Percentiles rank a stretch among this genome's conserved stretches.
These are phyloP conservation scores for Eupithecia inturbata DNA, from an alignment of 2,888 invertebrate genomes.

Conservation along the genomic window DNA sequence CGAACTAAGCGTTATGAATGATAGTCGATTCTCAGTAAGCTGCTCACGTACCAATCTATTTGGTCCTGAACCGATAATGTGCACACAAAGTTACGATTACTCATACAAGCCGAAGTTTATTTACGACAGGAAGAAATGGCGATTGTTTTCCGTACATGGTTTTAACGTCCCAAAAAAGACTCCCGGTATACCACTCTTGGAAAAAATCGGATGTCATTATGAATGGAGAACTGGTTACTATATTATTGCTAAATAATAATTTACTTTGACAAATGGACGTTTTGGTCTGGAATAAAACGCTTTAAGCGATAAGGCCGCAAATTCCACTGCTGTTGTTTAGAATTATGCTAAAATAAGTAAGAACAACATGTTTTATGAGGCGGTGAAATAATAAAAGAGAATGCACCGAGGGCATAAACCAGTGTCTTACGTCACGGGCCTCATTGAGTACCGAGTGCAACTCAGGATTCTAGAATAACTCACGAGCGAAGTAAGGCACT, in stretches of 20 bases:
- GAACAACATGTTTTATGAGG: background rate
- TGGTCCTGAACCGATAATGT: conserved; percentile 76
- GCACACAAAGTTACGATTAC: conserved; percentile 80
- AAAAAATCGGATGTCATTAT: conserved; percentile 15
- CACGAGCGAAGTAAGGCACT: no score
- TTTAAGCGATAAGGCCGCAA: background rate
- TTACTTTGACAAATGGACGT: background rate
- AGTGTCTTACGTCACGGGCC: background rate
- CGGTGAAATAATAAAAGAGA: background rate
- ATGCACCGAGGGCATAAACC: background rate
- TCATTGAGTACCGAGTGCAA: background rate
- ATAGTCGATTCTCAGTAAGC: conserved; percentile 55
- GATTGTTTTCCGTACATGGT: conserved; percentile 79
- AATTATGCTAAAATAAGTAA: background rate
- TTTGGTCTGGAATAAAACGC: background rate
- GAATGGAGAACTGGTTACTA: background rate
- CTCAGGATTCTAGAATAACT: background rate
- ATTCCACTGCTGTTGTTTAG: background rate
- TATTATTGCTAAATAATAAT: conserved; percentile 4
- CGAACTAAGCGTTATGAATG: conserved; percentile 53
- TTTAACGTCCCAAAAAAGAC: conserved; percentile 76
- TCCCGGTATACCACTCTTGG: conserved; percentile 48
- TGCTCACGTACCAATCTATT: conserved; percentile 78
- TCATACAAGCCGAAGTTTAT: conserved; percentile 78
- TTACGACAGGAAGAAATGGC: conserved; percentile 83